Percentiles rank a stretch among this genome's conserved stretches.
phyloP scores from a whole-genome alignment of 2,888 invertebrate genomes.

The Drosophila dives region DNA sequence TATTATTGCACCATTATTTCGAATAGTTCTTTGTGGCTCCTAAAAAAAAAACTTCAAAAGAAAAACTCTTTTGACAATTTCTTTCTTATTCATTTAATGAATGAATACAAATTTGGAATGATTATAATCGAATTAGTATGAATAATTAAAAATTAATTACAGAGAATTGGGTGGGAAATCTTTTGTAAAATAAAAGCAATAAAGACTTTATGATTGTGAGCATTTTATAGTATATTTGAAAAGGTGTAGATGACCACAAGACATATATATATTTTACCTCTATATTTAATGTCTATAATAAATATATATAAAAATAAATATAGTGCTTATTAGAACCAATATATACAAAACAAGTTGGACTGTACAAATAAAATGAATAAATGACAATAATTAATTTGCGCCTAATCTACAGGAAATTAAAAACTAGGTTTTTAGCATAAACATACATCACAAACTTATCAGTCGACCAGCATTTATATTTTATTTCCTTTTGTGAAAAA shows the following conservation, averaged over 20 bases:
- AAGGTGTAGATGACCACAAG: not conserved
- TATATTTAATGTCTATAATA: not conserved
- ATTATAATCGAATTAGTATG: not conserved
- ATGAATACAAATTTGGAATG: not conserved
- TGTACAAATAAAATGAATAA: not conserved
- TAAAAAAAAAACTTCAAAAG: not conserved
- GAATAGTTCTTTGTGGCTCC: constrained; percentile 1
- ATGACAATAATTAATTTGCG: no score
- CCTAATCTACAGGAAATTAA: no score
- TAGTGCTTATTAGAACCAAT: not conserved
- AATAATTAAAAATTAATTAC: not conserved
- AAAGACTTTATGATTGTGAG: not conserved
- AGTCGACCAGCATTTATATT: not conserved
- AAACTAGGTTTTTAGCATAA: not conserved
- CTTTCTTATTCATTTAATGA: not conserved
- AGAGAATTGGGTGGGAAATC: not conserved
- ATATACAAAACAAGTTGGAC: not conserved
- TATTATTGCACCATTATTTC: constrained; percentile 21
- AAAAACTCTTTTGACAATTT: not conserved
- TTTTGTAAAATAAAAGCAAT: not conserved
- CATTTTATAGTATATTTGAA: not conserved
- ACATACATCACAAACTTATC: not conserved
- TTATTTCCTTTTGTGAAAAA: not conserved
- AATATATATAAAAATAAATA: not conserved
- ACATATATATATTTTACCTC: no score